Evolutionary conservation across 2,797 vertebrate species (phyloP), one percentile per base, ranked within the genome.

Genomic region (Pteronotus mesoamericanus): DNA sequence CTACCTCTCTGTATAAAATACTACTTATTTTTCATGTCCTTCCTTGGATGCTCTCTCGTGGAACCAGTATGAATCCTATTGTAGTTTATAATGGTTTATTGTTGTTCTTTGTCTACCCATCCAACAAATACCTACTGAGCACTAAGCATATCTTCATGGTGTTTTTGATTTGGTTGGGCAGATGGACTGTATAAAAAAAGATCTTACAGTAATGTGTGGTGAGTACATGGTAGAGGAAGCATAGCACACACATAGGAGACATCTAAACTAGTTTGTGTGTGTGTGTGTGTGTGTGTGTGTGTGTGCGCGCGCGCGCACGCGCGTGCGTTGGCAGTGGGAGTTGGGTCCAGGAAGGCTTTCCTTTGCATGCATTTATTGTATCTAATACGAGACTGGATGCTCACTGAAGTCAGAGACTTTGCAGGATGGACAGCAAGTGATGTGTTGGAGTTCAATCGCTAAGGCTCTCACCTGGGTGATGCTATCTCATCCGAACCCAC

Each of bases 41-140:
- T 34, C 6, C 37, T 87, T 61, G 21, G 71, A 82, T 0, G 1
- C n/a, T 86, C 24, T 37, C 92, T 96, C 6, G 26, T 32, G 22
- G 92, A 82, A 57, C 37, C 16, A 46, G 16, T 51, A 22, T 24
- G 69, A n/a, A 42, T 79, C 16, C 53, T 48, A 26, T 2, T 59
- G 15, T 83, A 94, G 57, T 96, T 89, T 88, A 24, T 9, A 72
- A 18, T 77, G 29, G 24, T 46, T 55, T 90, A 22, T 53, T 11
- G 12, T 42, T 84, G 7, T 66, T 72, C 15, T 94, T 86, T 59
- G 15, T 34, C 53, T 59, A 64, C 34, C 46, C 34, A 93, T 61
- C 75, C 68, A 89, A 32, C 9, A 85, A 74, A 77, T 82, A 94
- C 71, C 55, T 53, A 85, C 24, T 68, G 39, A 86, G 19, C 32